Percentiles rank a stretch among this genome's conserved stretches.
Evolutionary conservation across 2,888 invertebrate species (phyloP).

Genomic region (Eupithecia exiguata): DNA sequence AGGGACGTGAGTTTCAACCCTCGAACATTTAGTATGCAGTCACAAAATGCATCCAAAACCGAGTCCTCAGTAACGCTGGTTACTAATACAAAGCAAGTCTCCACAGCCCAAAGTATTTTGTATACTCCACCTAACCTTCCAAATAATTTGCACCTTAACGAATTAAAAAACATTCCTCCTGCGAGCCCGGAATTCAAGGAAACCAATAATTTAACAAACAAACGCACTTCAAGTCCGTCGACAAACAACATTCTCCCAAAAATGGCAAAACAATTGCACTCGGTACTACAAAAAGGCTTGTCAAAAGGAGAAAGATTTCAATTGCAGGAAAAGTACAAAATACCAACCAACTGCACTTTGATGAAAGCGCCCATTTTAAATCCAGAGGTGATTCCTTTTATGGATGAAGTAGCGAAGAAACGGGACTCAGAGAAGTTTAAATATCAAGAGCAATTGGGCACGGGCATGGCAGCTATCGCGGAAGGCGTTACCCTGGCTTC

Average conservation of each 20-base stretch:
- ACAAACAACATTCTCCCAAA: background rate
- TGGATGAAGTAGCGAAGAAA: background rate
- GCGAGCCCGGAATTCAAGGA: too few species aligned
- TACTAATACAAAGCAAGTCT: too few species aligned
- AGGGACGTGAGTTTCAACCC: too few species aligned
- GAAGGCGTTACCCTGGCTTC: background rate
- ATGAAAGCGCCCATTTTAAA: conserved; percentile 13
- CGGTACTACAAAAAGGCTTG: background rate
- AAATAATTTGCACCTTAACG: too few species aligned
- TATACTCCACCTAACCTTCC: too few species aligned
- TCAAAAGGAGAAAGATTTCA: background rate
- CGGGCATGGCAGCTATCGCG: background rate
- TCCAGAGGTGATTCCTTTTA: conserved; percentile 2
- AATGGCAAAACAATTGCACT: background rate
- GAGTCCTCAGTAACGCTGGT: too few species aligned
- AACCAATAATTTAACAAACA: background rate
- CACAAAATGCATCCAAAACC: too few species aligned
- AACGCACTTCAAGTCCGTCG: background rate
- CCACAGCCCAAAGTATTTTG: too few species aligned
- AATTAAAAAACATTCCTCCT: too few species aligned
- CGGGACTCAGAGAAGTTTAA: background rate
- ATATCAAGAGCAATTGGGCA: background rate
- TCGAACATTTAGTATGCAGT: too few species aligned
- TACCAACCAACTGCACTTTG: conserved; percentile 16
- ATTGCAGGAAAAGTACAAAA: background rate